Percentiles rank a stretch among this genome's conserved stretches.
Conservation (phyloP, 2,113 vertebrate species). For the Paramormyrops kingsleyae region DNA sequence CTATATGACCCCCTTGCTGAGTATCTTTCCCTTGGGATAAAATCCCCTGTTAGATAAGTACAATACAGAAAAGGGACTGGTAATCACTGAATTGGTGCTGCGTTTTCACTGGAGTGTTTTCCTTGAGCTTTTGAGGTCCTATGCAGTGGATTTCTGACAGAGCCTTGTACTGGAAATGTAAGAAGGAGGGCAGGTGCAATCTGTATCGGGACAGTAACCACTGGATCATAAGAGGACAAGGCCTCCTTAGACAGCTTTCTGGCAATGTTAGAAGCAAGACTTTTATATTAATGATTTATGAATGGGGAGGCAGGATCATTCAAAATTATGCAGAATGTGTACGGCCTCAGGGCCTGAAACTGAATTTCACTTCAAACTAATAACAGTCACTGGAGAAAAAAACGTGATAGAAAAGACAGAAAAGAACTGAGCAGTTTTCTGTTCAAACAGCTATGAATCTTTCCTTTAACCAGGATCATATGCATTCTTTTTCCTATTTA, state of each 20-base stretch:
- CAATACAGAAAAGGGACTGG: background rate
- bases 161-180: conserved; percentile 24
- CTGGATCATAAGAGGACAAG: background rate
- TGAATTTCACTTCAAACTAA: conserved; percentile 1
- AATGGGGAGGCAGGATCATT: background rate
- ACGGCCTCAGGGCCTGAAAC: background rate
- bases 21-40: background rate
- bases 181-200: background rate
- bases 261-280: background rate
- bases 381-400: background rate
- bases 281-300: background rate
- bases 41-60: background rate
- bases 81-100: conserved; percentile 38
- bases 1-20: background rate
- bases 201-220: conserved; percentile 18
- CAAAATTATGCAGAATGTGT: background rate
- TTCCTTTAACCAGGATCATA: background rate
- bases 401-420: background rate
- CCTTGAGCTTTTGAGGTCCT: conserved; percentile 46
- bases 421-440: background rate
- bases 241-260: background rate
- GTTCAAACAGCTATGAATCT: background rate
- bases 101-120: conserved; percentile 45
- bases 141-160: conserved; percentile 38
- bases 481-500: background rate